phyloP scores from a whole-genome alignment of 1,140 invertebrate species.

The Portunus trituberculatus region DNA sequence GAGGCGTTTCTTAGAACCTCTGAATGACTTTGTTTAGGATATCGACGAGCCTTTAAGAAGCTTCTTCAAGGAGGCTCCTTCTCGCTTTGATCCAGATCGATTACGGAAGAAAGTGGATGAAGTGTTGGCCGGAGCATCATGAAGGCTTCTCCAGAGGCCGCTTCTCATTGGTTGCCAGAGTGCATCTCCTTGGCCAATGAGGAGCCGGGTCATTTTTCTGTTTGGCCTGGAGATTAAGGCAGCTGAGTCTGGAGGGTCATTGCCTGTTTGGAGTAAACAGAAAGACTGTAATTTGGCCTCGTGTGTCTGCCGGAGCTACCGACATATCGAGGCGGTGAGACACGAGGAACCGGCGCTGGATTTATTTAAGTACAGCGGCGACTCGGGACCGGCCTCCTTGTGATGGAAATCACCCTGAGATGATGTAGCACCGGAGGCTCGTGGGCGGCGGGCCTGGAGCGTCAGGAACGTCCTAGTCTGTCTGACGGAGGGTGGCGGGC shows the following conservation, averaged over 20 bases:
- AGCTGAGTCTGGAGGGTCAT: constrained; percentile 9
- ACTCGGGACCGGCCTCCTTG: neutral
- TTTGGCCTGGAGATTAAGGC: neutral
- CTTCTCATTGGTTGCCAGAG: neutral
- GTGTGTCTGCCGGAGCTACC: neutral
- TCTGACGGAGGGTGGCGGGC: constrained; percentile 12
- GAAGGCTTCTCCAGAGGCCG: neutral
- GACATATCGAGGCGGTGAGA: neutral
- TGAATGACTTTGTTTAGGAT: neutral
- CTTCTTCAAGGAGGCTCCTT: neutral
- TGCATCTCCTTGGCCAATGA: neutral
- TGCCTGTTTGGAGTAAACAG: neutral
- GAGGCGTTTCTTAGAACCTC: neutral
- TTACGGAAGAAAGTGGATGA: neutral
- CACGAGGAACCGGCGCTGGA: neutral
- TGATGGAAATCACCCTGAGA: neutral
- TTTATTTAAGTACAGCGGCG: neutral
- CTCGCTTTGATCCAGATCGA: neutral
- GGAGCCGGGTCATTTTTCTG: neutral
- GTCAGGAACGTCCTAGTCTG: neutral
- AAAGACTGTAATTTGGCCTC: neutral
- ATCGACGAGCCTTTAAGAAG: neutral
- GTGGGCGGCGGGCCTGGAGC: neutral
- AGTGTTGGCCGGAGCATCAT: neutral
- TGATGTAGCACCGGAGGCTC: neutral